Percentiles rank a stretch among this genome's conserved stretches.
Conservation (phyloP, 2,888 invertebrate species). For the Lottia scabra region DNA sequence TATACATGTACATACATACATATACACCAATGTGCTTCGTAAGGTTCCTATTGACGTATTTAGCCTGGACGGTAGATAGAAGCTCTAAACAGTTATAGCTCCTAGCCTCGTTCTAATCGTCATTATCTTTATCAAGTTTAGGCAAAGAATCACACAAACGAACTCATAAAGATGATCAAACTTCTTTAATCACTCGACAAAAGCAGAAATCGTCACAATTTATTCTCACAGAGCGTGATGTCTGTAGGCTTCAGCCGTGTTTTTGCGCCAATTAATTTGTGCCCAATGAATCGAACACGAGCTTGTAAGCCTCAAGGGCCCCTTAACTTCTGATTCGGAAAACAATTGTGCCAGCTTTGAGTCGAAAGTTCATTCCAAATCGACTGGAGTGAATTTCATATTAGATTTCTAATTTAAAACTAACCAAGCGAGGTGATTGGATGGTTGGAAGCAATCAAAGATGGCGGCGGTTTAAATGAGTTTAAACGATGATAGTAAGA, state of each 20-base stretch:
- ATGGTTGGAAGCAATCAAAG: slow-evolving; percentile 5
- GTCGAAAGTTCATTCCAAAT: slow-evolving; percentile 16
- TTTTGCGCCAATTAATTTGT: slow-evolving; percentile 20
- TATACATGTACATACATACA: no score
- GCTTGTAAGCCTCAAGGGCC: slow-evolving; percentile 13
- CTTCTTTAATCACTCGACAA: no score
- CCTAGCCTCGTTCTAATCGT: no score
- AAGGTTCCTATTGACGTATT: no score
- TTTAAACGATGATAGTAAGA: not conserved
- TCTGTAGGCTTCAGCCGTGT: slow-evolving; percentile 12
- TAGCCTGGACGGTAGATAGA: no score
- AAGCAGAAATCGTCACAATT: no score
- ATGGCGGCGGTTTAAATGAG: not conserved
- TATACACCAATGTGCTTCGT: no score
- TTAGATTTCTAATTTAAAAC: slow-evolving; percentile 23
- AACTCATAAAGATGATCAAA: no score
- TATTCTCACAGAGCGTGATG: slow-evolving; percentile 8
- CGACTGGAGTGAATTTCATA: slow-evolving; percentile 19
- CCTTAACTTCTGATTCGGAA: slow-evolving; percentile 8
- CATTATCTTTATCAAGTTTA: no score
- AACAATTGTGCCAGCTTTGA: slow-evolving; percentile 14
- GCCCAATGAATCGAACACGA: slow-evolving; percentile 18
- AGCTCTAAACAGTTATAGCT: no score
- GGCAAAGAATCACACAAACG: no score
- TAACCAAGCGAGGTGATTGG: slow-evolving; percentile 15